Conservation (phyloP, 1,140 invertebrate species). For the Trichoplusia ni region DNA sequence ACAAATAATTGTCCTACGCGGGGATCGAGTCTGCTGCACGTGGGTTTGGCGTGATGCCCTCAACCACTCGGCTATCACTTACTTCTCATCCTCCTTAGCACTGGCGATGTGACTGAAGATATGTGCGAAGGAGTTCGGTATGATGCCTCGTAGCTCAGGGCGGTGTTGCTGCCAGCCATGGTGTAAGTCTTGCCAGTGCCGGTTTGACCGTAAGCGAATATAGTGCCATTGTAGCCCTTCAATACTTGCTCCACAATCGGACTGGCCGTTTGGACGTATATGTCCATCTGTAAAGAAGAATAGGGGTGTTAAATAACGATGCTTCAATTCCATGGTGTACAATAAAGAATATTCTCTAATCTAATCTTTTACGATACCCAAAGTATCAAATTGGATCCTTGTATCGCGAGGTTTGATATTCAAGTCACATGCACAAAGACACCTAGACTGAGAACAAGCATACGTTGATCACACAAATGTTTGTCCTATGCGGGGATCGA, state of each 20-base stretch:
- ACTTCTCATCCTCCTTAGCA: constrained; percentile 85
- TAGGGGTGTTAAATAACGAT: background rate
- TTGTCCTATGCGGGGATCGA: too few relatives aligned
- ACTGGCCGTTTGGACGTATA: constrained; percentile 97
- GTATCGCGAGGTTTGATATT: too few relatives aligned
- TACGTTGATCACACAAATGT: too few relatives aligned
- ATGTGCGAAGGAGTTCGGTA: constrained; percentile 98
- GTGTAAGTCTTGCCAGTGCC: constrained; percentile 99
- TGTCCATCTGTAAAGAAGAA: constrained; percentile 84
- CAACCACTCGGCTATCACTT: too few relatives aligned
- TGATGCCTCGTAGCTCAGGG: constrained; percentile 95
- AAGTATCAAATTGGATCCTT: too few relatives aligned
- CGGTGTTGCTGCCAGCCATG: constrained; percentile 94
- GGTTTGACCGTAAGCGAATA: constrained; percentile 98
- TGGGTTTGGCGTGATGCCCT: background rate
- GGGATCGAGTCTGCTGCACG: background rate
- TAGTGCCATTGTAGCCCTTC: constrained; percentile 97
- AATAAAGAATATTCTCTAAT: too few relatives aligned
- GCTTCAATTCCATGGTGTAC: too few relatives aligned
- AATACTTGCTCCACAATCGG: constrained; percentile 97
- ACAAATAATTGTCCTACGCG: too few relatives aligned
- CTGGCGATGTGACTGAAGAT: constrained; percentile 96
- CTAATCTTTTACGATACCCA: too few relatives aligned
- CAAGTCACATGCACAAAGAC: too few relatives aligned
- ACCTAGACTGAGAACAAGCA: too few relatives aligned